phyloP scores from a whole-genome alignment of 2,797 vertebrate species.

The Lates japonicus region DNA sequence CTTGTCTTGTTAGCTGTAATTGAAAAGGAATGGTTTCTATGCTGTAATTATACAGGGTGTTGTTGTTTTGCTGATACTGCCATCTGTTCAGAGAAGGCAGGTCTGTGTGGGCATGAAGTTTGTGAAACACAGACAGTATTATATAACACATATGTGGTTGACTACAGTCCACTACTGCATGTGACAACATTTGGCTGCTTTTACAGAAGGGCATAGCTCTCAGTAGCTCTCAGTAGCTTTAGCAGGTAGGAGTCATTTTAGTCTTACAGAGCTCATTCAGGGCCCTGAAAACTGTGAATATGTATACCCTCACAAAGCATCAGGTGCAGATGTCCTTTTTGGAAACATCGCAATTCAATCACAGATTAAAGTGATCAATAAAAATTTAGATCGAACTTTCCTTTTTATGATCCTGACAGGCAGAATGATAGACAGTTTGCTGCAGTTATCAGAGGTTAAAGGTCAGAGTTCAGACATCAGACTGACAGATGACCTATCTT shows the following conservation, averaged over 20 bases:
- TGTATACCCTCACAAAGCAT: not conserved
- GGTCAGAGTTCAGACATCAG: constrained; percentile 66
- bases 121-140: not conserved
- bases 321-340: not conserved
- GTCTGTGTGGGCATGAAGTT: constrained; percentile 32
- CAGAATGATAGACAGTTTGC: constrained; percentile 39
- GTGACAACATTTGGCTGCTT: constrained; percentile 3
- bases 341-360: not conserved
- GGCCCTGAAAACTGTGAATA: not conserved
- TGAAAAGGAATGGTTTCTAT: constrained; percentile 59
- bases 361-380: constrained; percentile 4
- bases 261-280: not conserved
- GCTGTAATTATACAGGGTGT: constrained; percentile 55
- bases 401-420: constrained; percentile 1
- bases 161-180: not conserved
- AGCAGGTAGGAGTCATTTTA: not conserved
- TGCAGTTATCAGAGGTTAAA: constrained; percentile 56
- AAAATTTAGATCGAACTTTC: not conserved
- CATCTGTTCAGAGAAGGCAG: constrained; percentile 69
- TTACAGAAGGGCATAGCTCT: not conserved
- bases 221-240: not conserved
- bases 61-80: constrained; percentile 52
- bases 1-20: constrained; percentile 70
- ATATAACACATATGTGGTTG: not conserved
- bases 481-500: constrained; percentile 62